These are phyloP conservation scores for Periophthalmus magnuspinnatus DNA, from an alignment of 2,797 vertebrate genomes.

Conservation along the genomic window DNA sequence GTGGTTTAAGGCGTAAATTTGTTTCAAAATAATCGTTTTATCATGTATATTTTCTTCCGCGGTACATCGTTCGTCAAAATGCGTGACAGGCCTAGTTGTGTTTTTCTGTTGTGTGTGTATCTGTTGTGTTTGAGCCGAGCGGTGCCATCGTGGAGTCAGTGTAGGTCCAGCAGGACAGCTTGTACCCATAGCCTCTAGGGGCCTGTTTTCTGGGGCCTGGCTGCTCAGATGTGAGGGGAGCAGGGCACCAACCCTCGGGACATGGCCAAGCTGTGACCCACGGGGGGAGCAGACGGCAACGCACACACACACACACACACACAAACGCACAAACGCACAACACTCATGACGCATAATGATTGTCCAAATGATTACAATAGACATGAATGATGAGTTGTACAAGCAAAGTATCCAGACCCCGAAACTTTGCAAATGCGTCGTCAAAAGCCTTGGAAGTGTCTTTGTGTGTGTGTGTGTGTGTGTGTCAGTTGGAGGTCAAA, in stretches of 20 bases:
- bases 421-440: conserved; percentile 21
- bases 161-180: conserved; percentile 77
- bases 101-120: conserved; percentile 8
- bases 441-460: conserved; percentile 32
- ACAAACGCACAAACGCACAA: no score
- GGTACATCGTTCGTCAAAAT: no score
- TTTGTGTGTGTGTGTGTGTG: no score
- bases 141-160: conserved; percentile 58
- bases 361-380: conserved; percentile 30
- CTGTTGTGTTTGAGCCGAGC: conserved; percentile 41
- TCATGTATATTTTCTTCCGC: no score
- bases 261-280: conserved; percentile 76
- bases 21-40: no score
- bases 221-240: conserved; percentile 79
- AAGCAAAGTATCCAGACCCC: conserved; percentile 1
- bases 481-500: background rate
- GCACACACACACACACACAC: conserved; percentile 47
- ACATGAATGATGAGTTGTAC: conserved; percentile 12
- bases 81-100: no score
- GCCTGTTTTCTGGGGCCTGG: conserved; percentile 72
- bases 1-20: no score
- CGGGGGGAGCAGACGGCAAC: conserved; percentile 77
- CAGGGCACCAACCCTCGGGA: conserved; percentile 75
- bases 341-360: conserved; percentile 36
- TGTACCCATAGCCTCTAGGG: conserved; percentile 76